phyloP scores from a whole-genome alignment of 2,888 invertebrate genomes.

The Lochmaea crataegi region DNA sequence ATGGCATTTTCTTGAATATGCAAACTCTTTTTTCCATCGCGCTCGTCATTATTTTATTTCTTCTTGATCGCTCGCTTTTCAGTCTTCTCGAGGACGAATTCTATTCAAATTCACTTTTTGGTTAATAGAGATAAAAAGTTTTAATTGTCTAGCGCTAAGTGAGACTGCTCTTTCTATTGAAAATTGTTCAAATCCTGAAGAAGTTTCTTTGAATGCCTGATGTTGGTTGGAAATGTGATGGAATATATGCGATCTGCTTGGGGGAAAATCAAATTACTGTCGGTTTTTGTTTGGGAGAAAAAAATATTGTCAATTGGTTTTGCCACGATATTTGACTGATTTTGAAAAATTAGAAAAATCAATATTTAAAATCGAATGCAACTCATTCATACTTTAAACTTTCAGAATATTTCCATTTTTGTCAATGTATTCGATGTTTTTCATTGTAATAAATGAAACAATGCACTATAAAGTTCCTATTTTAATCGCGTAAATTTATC shows the following conservation, averaged over 20 bases:
- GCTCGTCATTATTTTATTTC: slow-evolving; percentile 49
- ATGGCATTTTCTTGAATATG: slow-evolving; percentile 54
- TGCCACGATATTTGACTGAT: too few relatives aligned
- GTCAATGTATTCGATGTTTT: too few relatives aligned
- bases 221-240: slow-evolving; percentile 8
- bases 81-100: slow-evolving; percentile 14
- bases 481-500: too few relatives aligned
- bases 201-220: slow-evolving; percentile 18
- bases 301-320: too few relatives aligned
- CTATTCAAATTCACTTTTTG: slow-evolving; percentile 37
- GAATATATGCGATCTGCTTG: slow-evolving; percentile 10
- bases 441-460: too few relatives aligned
- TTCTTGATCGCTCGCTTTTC: slow-evolving; percentile 39
- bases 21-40: slow-evolving; percentile 52
- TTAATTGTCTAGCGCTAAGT: slow-evolving; percentile 43
- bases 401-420: too few relatives aligned
- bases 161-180: slow-evolving; percentile 36
- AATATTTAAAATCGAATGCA: too few relatives aligned
- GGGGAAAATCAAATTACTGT: background rate
- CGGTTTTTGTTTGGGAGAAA: slow-evolving; percentile 7
- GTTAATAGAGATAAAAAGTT: slow-evolving; percentile 47
- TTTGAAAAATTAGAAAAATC: too few relatives aligned
- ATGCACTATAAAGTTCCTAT: too few relatives aligned
- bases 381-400: too few relatives aligned
- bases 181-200: slow-evolving; percentile 33